Evolutionary conservation across 2,888 invertebrate genomes (phyloP).

Genomic region (Dolomedes plantarius): DNA sequence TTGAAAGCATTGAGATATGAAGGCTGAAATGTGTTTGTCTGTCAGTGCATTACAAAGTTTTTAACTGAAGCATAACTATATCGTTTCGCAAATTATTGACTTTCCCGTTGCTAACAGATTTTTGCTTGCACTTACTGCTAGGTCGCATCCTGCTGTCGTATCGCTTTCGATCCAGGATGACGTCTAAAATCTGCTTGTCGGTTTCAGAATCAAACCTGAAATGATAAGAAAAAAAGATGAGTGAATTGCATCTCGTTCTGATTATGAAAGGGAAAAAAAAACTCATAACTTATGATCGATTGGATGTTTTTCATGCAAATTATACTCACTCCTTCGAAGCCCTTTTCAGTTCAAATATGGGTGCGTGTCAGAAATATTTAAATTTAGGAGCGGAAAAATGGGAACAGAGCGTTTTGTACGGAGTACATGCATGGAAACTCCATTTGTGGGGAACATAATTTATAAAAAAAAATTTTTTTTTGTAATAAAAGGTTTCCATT

Average conservation of each 20-base stretch:
- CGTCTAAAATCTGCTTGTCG: slow-evolving; percentile 82
- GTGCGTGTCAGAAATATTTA: background rate
- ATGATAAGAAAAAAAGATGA: background rate
- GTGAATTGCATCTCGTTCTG: background rate
- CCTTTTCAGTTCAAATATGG: background rate
- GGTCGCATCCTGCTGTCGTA: slow-evolving; percentile 95
- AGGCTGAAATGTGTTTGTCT: too few species aligned
- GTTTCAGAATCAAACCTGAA: slow-evolving; percentile 66
- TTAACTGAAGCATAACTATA: too few species aligned
- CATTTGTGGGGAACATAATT: background rate
- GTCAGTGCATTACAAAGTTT: too few species aligned
- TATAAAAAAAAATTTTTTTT: too few species aligned
- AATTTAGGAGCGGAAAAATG: background rate
- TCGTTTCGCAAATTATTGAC: too few species aligned
- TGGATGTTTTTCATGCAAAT: background rate
- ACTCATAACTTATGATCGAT: background rate
- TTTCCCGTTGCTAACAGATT: background rate
- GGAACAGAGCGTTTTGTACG: background rate
- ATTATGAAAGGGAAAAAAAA: background rate
- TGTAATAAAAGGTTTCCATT: background rate
- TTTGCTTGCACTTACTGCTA: slow-evolving; percentile 78
- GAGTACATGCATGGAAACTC: background rate
- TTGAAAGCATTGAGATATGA: too few species aligned
- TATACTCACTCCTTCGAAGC: background rate
- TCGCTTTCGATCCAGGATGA: slow-evolving; percentile 88